phyloP scores from a whole-genome alignment of 2,797 vertebrate species.

The Adelosebastes latens region DNA sequence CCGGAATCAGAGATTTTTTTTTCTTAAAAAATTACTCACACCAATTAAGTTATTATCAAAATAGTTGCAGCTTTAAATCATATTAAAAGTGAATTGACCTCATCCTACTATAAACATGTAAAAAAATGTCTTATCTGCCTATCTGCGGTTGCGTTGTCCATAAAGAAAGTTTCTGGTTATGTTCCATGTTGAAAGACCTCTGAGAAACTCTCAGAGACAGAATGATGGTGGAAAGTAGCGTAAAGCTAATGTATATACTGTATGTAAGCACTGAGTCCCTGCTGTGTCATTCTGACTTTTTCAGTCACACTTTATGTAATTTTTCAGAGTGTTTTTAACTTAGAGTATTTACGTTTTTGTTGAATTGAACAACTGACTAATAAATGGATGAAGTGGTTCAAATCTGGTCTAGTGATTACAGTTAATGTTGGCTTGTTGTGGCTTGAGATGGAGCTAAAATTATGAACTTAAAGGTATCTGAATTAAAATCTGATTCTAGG shows the following conservation, averaged over 20 bases:
- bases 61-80: neutral
- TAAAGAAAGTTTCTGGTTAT: neutral
- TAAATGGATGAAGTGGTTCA: conserved; percentile 80
- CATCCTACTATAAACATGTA: neutral
- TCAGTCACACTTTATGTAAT: conserved; percentile 27
- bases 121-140: conserved; percentile 11
- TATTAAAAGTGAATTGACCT: conserved; percentile 19
- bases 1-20: too few relatives aligned
- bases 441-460: neutral
- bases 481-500: neutral
- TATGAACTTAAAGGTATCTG: neutral
- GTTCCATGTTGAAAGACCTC: conserved; percentile 15
- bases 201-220: conserved; percentile 11
- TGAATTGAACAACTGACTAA: conserved; percentile 76
- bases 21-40: too few relatives aligned
- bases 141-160: conserved; percentile 24
- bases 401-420: neutral
- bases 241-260: conserved; percentile 70
- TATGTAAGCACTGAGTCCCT: conserved; percentile 57
- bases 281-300: conserved; percentile 28
- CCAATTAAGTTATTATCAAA: too few relatives aligned
- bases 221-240: conserved; percentile 1
- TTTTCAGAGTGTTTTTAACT: conserved; percentile 63
- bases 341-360: conserved; percentile 40
- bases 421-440: neutral